Conservation (phyloP, 2,113 vertebrate species). For the Sylvilagus bachmani region DNA sequence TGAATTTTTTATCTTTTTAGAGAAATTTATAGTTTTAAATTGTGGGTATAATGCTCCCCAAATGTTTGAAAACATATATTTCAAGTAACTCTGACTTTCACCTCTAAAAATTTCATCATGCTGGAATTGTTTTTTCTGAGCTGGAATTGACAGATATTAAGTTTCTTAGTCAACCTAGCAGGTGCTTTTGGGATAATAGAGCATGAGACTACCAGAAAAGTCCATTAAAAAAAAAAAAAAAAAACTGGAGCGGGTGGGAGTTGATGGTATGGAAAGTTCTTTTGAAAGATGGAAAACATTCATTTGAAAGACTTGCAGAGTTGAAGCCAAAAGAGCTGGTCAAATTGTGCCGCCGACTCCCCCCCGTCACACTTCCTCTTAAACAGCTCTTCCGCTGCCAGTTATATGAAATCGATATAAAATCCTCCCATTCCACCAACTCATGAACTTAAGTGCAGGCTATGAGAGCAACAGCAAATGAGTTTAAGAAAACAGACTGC, state of each 20-base stretch:
- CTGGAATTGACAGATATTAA: not conserved
- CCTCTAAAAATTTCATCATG: not conserved
- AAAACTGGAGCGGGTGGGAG: not conserved
- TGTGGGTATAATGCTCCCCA: not conserved
- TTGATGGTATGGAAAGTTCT: conserved; percentile 4
- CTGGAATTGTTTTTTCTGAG: not conserved
- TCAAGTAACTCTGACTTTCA: not conserved
- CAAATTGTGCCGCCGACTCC: not conserved
- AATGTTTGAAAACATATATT: not conserved
- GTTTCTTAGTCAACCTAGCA: conserved; percentile 6
- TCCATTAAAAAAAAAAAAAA: not conserved
- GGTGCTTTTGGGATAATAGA: conserved; percentile 47
- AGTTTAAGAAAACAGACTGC: conserved; percentile 69
- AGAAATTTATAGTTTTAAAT: not conserved
- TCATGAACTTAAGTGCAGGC: conserved; percentile 57
- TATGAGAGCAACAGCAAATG: conserved; percentile 66
- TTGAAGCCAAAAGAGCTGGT: conserved; percentile 66
- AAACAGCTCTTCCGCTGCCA: conserved; percentile 30
- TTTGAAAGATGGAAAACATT: conserved; percentile 59
- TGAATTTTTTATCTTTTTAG: conserved; percentile 6
- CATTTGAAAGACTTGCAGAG: conserved; percentile 65
- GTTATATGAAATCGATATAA: conserved; percentile 49
- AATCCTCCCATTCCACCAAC: conserved; percentile 33
- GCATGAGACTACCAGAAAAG: not conserved
- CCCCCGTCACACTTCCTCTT: not conserved